Base-by-base conservation (phyloP, 2,797 vertebrate species). In the Taeniopygia guttata region DNA sequence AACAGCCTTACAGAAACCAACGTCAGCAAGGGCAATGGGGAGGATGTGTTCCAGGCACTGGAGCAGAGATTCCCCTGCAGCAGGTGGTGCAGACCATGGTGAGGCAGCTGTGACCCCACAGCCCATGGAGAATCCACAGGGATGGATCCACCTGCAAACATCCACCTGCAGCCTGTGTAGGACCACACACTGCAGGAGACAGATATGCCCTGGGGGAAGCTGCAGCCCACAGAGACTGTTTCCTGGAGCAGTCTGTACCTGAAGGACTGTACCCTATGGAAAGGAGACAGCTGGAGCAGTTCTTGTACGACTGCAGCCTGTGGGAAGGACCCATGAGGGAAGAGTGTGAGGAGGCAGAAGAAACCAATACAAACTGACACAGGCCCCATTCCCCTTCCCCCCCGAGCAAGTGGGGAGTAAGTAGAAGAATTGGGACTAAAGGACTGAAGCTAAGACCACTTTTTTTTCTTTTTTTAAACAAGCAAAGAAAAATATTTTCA, bases 111-210 rank as follows among this genome's bases (percentile, higher is more conserved):
- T 42, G 21, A 13, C 18, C 6, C 9, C 18, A 17, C 7, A 36
- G 26, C n/a, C 30, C 25, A 3, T 5, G 36, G 40, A 34, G 5
- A 8, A 8, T 17, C 49, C 38, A n/a, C 0, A 0, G 14, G 8
- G 21, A 7, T n/a, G n/a, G n/a, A n/a, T n/a, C n/a, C n/a, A n/a
- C n/a, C n/a, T 14, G 40, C 60, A 84, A 2, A 52, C 38, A 22
- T 10, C 36, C 60, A 9, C 12, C 22, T 29, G 11, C n/a, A 43
- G 46, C 19, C 38, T 0, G 0, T 15, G 17, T 19, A 54, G 5
- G 8, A 29, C 9, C 45, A 25, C 21, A 27, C 2, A 2, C 13
- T 5, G 5, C 11, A 34, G 16, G 43, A 66, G 52, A 6, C 22
- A 7, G 3, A 15, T 3, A 0, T 40, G 10, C 5, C 8, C 23